These are phyloP conservation scores for Ennomos erosarius DNA, from an alignment of 2,888 invertebrate species.

Conservation along the genomic window DNA sequence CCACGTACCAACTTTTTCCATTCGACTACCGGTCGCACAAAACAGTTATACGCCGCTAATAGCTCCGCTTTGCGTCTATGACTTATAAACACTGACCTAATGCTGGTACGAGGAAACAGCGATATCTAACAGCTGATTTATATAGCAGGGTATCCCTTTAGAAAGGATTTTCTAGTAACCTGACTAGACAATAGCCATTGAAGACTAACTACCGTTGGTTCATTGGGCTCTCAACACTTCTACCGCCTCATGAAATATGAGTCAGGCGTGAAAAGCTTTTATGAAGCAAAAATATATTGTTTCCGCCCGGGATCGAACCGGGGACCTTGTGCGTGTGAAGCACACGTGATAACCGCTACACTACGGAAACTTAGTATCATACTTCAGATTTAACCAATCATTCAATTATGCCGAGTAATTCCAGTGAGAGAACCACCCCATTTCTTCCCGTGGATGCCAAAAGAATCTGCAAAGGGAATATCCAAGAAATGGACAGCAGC, in stretches of 20 bases:
- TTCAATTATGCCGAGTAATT: no score
- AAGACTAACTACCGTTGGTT: conserved; percentile 9
- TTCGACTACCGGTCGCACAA: conserved; percentile 54
- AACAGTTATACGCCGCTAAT: conserved; percentile 67
- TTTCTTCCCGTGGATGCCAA: no score
- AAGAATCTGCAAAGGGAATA: no score
- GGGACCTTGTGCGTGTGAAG: conserved; percentile 92
- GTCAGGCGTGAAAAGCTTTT: no score
- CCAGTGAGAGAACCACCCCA: no score
- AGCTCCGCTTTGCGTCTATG: conserved; percentile 54
- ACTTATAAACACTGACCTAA: conserved; percentile 69
- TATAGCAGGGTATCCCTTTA: conserved; percentile 34
- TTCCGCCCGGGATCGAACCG: conserved; percentile 90
- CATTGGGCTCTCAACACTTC: no score
- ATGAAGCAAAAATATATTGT: conserved; percentile 55
- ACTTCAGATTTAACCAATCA: no score
- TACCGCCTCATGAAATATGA: no score
- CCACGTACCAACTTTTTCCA: conserved; percentile 52
- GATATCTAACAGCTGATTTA: conserved; percentile 39
- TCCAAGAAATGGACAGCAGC: no score
- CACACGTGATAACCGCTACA: conserved; percentile 93
- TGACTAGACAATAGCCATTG: conserved; percentile 25
- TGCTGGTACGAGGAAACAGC: conserved; percentile 53
- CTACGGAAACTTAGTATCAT: conserved; percentile 85
- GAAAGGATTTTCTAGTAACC: conserved; percentile 27